Percentiles rank a stretch among this genome's conserved stretches.
phyloP scores from a whole-genome alignment of 1,140 invertebrate genomes.

The Papilio xuthus region DNA sequence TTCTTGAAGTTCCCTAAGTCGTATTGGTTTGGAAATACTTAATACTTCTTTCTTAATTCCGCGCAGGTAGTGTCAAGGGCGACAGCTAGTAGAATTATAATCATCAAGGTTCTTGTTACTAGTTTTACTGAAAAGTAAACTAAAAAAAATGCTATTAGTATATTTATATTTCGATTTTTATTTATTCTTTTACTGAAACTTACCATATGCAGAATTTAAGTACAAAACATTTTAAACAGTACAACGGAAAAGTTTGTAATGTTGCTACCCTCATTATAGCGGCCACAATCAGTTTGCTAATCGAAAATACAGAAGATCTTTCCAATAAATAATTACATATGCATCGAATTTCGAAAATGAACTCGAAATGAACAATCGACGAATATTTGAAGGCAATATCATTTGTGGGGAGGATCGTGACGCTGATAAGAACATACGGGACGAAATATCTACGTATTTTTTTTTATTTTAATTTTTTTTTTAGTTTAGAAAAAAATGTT shows the following conservation, averaged over 20 bases:
- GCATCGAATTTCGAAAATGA: conserved; percentile 40
- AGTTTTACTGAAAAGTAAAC: too few species aligned
- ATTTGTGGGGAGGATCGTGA: conserved; percentile 32
- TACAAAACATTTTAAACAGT: not conserved
- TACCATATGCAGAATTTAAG: not conserved
- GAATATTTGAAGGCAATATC: conserved; percentile 45
- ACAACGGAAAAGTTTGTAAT: not conserved
- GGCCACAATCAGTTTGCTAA: not conserved
- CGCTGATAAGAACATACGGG: not conserved
- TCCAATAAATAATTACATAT: not conserved
- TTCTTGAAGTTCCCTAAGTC: too few species aligned
- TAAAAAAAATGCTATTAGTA: too few species aligned
- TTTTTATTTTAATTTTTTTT: too few species aligned
- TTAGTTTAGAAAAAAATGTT: too few species aligned
- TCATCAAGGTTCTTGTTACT: too few species aligned
- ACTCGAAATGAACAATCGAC: conserved; percentile 50
- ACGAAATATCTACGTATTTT: not conserved
- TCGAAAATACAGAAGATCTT: not conserved
- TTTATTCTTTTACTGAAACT: not conserved
- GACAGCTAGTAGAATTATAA: too few species aligned
- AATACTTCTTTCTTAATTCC: too few species aligned
- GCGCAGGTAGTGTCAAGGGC: too few species aligned
- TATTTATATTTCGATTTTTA: not conserved
- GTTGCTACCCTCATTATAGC: not conserved
- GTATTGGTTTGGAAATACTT: too few species aligned